phyloP scores from a whole-genome alignment of 2,888 invertebrate genomes.

The Celastrina argiolus region DNA sequence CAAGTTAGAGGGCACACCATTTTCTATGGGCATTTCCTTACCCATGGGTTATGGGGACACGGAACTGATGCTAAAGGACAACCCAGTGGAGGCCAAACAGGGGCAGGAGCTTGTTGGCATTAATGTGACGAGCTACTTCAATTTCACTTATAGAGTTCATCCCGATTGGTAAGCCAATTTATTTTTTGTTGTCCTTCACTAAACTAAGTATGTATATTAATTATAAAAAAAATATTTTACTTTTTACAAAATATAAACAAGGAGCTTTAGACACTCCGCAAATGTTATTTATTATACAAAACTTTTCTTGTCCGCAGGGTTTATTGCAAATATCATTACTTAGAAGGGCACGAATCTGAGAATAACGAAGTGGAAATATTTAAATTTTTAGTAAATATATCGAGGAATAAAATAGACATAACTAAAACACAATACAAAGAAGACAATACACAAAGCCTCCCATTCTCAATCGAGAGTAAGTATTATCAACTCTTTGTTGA shows the following conservation, averaged over 20 bases:
- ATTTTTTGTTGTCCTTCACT: no score
- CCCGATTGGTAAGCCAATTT: constrained; percentile 83
- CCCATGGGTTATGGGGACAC: constrained; percentile 89
- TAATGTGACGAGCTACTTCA: constrained; percentile 85
- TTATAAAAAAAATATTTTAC: no score
- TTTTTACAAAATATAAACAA: not conserved
- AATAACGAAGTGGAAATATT: constrained; percentile 86
- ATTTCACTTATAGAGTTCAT: constrained; percentile 87
- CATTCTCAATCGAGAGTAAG: constrained; percentile 55
- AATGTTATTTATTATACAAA: not conserved
- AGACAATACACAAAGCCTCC: constrained; percentile 39
- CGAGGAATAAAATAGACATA: constrained; percentile 62
- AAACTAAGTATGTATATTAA: no score
- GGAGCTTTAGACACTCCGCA: not conserved
- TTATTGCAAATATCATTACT: constrained; percentile 91
- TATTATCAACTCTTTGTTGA: constrained; percentile 25
- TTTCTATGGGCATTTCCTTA: constrained; percentile 90
- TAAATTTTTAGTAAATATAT: constrained; percentile 85
- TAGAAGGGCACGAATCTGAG: constrained; percentile 85
- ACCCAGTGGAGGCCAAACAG: constrained; percentile 83
- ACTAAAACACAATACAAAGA: constrained; percentile 61
- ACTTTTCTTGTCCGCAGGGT: constrained; percentile 75
- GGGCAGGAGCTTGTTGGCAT: constrained; percentile 81
- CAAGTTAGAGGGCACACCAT: constrained; percentile 89
- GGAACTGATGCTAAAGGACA: constrained; percentile 86